Percentiles rank a stretch among this genome's conserved stretches.
Evolutionary conservation across 1,140 invertebrate genomes (phyloP).

Genomic region (Drosophila santomea): DNA sequence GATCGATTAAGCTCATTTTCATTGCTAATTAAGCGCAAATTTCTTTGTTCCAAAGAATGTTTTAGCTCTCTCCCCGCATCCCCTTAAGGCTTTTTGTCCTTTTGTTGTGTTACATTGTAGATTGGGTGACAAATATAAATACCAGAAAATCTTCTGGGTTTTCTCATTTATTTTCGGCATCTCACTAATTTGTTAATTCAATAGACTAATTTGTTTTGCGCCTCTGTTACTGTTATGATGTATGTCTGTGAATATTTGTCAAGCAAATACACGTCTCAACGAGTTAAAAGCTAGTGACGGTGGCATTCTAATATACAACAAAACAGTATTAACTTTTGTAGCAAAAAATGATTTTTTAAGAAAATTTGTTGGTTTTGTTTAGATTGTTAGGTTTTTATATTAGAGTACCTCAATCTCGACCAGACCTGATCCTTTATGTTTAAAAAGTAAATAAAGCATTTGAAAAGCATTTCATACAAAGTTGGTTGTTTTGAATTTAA

Average conservation of each 20-base stretch:
- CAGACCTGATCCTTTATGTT: too few relatives aligned
- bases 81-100: background rate
- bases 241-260: conserved; percentile 18
- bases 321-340: too few relatives aligned
- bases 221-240: conserved; percentile 29
- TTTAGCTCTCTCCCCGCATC: background rate
- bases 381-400: too few relatives aligned
- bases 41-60: conserved; percentile 11
- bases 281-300: too few relatives aligned
- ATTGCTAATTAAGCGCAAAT: conserved; percentile 49
- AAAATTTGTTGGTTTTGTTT: too few relatives aligned
- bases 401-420: too few relatives aligned
- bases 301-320: too few relatives aligned
- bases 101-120: conserved; percentile 27
- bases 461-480: too few relatives aligned
- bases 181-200: conserved; percentile 51
- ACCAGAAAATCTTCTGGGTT: background rate
- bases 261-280: too few relatives aligned
- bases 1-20: conserved; percentile 36
- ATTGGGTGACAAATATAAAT: conserved; percentile 23
- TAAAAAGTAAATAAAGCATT: too few relatives aligned
- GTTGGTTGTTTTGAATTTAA: too few relatives aligned
- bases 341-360: too few relatives aligned
- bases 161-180: conserved; percentile 19
- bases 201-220: conserved; percentile 43